These are phyloP conservation scores for Gadus macrocephalus DNA, from an alignment of 2,113 vertebrate species.

Conservation along the genomic window DNA sequence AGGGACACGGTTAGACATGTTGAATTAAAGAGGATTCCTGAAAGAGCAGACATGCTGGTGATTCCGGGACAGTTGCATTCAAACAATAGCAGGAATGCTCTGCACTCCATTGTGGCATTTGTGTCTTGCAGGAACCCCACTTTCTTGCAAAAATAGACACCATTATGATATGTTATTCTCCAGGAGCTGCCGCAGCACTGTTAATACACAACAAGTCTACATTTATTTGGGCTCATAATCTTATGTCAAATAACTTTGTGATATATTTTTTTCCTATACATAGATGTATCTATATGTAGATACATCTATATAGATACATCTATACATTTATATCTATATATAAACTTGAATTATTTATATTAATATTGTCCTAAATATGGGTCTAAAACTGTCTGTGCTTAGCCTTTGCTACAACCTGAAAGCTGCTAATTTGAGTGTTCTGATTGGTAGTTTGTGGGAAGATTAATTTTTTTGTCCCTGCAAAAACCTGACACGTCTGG, in stretches of 20 bases:
- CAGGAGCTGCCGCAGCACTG: constrained; percentile 12
- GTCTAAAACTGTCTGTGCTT: no score
- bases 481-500: no score
- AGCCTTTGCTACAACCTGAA: no score
- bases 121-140: constrained; percentile 14
- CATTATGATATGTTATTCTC: neutral
- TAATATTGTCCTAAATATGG: no score
- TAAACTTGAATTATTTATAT: no score
- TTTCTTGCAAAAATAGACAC: neutral
- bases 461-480: no score
- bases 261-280: neutral
- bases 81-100: constrained; percentile 32
- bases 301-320: neutral
- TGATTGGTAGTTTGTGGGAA: no score
- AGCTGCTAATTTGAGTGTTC: no score
- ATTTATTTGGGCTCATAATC: constrained; percentile 5
- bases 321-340: neutral
- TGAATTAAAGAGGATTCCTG: constrained; percentile 49
- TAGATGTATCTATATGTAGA: neutral
- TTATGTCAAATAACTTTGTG: neutral
- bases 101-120: constrained; percentile 19
- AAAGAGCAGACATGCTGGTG: constrained; percentile 28
- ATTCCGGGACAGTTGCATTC: neutral
- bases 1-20: constrained; percentile 35
- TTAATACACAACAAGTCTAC: constrained; percentile 4